A percentile compares a stretch with the other conserved stretches of the same genome.
These are phyloP conservation scores for Vesta saturnalis DNA, from an alignment of 2,888 invertebrate species.

Conservation along the genomic window DNA sequence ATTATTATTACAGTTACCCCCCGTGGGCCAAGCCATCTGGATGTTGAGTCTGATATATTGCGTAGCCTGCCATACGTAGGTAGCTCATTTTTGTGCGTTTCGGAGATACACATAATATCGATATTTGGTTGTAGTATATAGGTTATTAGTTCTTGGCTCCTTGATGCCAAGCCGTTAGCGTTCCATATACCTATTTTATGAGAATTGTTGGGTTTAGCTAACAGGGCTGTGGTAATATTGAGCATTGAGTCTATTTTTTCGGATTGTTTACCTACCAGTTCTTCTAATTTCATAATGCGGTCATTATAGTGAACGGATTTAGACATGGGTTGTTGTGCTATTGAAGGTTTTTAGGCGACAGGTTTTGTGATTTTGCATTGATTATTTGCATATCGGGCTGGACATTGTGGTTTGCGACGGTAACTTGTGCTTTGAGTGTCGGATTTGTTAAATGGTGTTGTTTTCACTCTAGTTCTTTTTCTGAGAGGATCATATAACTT, in stretches of 20 bases:
- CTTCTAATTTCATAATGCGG: slow-evolving; percentile 7
- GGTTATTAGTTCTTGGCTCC: background rate
- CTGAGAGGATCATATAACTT: slow-evolving; percentile 8
- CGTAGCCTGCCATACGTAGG: background rate
- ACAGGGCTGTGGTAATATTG: slow-evolving; percentile 9
- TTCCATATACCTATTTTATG: slow-evolving; percentile 6
- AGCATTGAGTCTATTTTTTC: slow-evolving; percentile 12
- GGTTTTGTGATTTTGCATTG: background rate
- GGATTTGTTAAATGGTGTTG: background rate
- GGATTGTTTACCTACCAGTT: background rate
- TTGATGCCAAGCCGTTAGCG: slow-evolving; percentile 2
- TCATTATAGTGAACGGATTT: background rate
- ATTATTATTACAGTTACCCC: slow-evolving; percentile 16
- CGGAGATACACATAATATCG: background rate
- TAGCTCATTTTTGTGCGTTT: slow-evolving; percentile 7
- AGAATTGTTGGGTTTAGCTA: slow-evolving; percentile 6
- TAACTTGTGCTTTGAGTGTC: slow-evolving; percentile 6
- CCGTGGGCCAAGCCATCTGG: slow-evolving; percentile 8
- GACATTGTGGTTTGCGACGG: background rate
- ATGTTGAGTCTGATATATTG: slow-evolving; percentile 10
- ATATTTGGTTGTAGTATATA: background rate
- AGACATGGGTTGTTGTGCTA: background rate
- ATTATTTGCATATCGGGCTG: background rate
- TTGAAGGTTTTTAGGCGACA: background rate
- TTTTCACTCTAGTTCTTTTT: background rate